Conservation (phyloP, 2,113 vertebrate species). For the Neolamprologus devosi region DNA sequence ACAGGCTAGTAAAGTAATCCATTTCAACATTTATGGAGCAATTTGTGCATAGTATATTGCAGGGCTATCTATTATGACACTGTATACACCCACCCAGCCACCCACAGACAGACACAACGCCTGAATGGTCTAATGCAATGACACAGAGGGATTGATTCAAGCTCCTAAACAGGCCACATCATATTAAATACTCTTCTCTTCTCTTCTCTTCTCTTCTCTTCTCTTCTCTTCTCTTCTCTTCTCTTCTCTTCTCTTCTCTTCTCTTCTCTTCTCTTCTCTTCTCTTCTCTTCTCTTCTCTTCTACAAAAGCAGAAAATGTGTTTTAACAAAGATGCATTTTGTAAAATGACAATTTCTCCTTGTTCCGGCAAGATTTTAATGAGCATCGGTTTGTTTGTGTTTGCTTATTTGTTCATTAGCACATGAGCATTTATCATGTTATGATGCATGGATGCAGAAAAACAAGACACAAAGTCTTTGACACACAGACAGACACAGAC, state of each 20-base stretch:
- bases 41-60: constrained; percentile 18
- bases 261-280: background rate
- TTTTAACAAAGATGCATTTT: background rate
- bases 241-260: constrained; percentile 2
- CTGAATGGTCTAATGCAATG: constrained; percentile 62
- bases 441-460: background rate
- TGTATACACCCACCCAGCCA: constrained; percentile 12
- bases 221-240: background rate
- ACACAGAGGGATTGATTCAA: constrained; percentile 68
- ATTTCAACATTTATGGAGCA: constrained; percentile 46
- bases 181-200: constrained; percentile 47
- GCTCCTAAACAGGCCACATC: constrained; percentile 59
- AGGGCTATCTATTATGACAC: constrained; percentile 43
- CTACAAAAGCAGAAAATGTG: background rate
- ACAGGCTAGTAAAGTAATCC: constrained; percentile 15
- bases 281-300: background rate
- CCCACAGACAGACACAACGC: constrained; percentile 32
- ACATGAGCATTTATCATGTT: background rate
- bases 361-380: background rate
- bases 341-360: background rate
- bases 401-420: background rate
- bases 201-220: background rate
- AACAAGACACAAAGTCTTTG: background rate
- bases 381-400: background rate
- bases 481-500: background rate